Evolutionary conservation across 2,888 invertebrate species (phyloP).

Genomic region (Endotricha flammealis): DNA sequence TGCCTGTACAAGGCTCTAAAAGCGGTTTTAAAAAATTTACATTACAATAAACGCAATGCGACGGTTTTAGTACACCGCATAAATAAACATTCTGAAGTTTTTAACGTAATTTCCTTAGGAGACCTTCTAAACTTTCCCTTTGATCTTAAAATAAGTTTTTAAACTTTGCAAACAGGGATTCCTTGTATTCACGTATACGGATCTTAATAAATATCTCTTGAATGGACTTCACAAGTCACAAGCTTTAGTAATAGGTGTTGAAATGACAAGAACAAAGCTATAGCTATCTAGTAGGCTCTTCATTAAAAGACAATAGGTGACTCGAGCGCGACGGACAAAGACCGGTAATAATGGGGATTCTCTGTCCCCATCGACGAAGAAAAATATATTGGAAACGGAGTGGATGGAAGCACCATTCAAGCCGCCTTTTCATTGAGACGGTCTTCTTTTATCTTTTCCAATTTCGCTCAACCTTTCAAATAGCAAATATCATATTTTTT

Average conservation of each 20-base stretch:
- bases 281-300: slow-evolving; percentile 1
- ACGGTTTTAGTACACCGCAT: slow-evolving; percentile 1
- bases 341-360: slow-evolving; percentile 1
- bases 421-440: neutral
- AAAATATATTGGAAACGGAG: slow-evolving; percentile 27
- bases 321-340: slow-evolving; percentile 22
- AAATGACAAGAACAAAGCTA: slow-evolving; percentile 5
- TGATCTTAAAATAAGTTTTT: too few species aligned
- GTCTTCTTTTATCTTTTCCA: too few species aligned
- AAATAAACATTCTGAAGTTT: neutral
- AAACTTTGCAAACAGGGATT: too few species aligned
- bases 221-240: neutral
- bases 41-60: slow-evolving; percentile 12
- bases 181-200: too few species aligned
- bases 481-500: too few species aligned
- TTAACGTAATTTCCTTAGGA: too few species aligned
- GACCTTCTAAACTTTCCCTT: too few species aligned
- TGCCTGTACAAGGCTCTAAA: slow-evolving; percentile 22
- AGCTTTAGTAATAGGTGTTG: slow-evolving; percentile 3
- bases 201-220: neutral
- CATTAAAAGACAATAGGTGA: slow-evolving; percentile 18
- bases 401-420: slow-evolving; percentile 2
- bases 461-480: too few species aligned
- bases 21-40: slow-evolving; percentile 21
- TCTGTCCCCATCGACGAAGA: slow-evolving; percentile 15